Conservation (phyloP, 2,888 invertebrate species). For the Dascillus cervinus region DNA sequence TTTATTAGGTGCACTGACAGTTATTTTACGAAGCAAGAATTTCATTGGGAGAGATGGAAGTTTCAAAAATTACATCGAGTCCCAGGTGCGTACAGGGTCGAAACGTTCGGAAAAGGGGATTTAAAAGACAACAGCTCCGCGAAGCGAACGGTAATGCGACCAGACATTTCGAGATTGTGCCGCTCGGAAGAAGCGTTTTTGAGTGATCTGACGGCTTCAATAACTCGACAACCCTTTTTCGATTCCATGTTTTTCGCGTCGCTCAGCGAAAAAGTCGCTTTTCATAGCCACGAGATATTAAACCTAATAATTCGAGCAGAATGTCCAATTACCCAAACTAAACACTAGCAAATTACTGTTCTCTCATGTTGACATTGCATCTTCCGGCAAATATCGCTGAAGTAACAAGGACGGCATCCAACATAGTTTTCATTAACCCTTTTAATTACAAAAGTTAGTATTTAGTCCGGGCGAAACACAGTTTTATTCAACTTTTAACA, state of each 20-base stretch:
- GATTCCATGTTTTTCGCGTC: no score
- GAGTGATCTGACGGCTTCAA: neutral
- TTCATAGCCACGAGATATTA: slow-evolving; percentile 4
- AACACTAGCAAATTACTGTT: slow-evolving; percentile 13
- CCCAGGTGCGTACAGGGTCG: neutral
- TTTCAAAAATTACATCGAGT: no score
- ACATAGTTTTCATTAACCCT: no score
- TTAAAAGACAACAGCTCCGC: neutral
- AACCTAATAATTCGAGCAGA: slow-evolving; percentile 8
- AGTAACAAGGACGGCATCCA: no score
- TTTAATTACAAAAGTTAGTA: no score
- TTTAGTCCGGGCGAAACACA: no score
- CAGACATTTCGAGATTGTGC: neutral
- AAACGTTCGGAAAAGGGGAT: neutral
- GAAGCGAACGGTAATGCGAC: neutral
- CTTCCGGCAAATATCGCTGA: slow-evolving; percentile 3
- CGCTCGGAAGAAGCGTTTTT: neutral
- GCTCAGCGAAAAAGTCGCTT: no score
- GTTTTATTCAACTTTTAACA: no score
- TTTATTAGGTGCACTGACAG: no score
- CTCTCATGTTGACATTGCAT: slow-evolving; percentile 11
- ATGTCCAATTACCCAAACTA: slow-evolving; percentile 13
- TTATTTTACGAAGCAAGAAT: no score
- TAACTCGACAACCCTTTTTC: neutral
- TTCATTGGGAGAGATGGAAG: no score